phyloP scores from a whole-genome alignment of 2,888 invertebrate species.

The Leptopilina myrica region DNA sequence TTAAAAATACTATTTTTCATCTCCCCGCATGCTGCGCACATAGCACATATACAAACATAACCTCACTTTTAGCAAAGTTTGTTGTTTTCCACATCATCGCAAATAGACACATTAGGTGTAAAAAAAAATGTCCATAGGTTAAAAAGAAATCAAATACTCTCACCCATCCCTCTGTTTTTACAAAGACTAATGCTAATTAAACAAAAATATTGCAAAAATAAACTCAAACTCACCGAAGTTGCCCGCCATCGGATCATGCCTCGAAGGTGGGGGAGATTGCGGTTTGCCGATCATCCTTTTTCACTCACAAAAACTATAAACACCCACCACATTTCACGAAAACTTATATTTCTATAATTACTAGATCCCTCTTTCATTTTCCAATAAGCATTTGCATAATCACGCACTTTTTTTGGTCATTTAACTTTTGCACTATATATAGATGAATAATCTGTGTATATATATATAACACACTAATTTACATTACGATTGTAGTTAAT shows the following conservation, averaged over 20 bases:
- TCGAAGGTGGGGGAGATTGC: slow-evolving; percentile 14
- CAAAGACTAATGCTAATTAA: background rate
- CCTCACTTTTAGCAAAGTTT: slow-evolving; percentile 30
- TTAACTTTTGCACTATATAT: no score
- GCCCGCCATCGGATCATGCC: slow-evolving; percentile 1
- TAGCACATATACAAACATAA: background rate
- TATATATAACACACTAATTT: no score
- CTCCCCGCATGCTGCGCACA: slow-evolving; percentile 25
- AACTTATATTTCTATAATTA: background rate
- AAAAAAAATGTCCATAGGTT: background rate
- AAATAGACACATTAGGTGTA: background rate
- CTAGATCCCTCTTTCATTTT: background rate
- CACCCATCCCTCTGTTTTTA: background rate
- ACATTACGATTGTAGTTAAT: no score
- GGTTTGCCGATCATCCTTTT: background rate
- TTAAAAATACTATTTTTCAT: slow-evolving; percentile 25
- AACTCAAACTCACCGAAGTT: slow-evolving; percentile 28
- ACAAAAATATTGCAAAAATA: background rate
- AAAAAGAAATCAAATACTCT: background rate
- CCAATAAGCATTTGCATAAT: background rate
- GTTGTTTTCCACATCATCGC: background rate
- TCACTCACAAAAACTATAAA: slow-evolving; percentile 2
- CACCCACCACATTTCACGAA: background rate
- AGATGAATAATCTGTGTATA: no score
- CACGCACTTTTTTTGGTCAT: no score